A percentile compares a stretch with the other conserved stretches of the same genome.
Evolutionary conservation across 2,888 invertebrate species (phyloP).

Genomic region (Prenolepis imparis): DNA sequence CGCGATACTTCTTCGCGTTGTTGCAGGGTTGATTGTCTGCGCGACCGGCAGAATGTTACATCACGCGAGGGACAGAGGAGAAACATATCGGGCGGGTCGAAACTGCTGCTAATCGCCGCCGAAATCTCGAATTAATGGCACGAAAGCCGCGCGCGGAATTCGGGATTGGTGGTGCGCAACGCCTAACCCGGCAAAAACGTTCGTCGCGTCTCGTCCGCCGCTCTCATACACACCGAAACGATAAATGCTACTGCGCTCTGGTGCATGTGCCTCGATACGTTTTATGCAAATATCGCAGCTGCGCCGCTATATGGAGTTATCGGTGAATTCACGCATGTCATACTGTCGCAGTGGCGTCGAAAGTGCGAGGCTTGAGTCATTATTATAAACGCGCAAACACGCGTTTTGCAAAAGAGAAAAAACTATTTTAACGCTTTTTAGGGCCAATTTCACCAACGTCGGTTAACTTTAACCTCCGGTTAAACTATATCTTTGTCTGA

Average conservation of each 20-base stretch:
- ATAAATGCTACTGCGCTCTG: conserved; percentile 72
- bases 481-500: no score
- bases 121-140: conserved; percentile 74
- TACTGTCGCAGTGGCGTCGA: conserved; percentile 27
- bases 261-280: conserved; percentile 66
- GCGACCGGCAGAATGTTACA: conserved; percentile 24
- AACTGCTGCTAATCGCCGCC: conserved; percentile 67
- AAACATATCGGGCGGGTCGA: conserved; percentile 65
- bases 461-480: no score
- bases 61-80: conserved; percentile 59
- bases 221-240: conserved; percentile 65
- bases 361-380: not conserved
- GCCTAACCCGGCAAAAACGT: conserved; percentile 68
- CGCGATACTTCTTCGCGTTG: conserved; percentile 20
- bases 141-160: conserved; percentile 54
- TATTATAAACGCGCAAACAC: not conserved
- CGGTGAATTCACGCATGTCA: conserved; percentile 64
- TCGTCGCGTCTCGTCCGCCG: conserved; percentile 59
- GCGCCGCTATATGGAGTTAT: conserved; percentile 64
- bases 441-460: no score
- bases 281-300: conserved; percentile 74
- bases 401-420: not conserved
- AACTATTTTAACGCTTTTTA: not conserved
- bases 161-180: conserved; percentile 63
- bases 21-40: conserved; percentile 13